phyloP scores from a whole-genome alignment of 2,797 vertebrate genomes.

The Gila robusta region DNA sequence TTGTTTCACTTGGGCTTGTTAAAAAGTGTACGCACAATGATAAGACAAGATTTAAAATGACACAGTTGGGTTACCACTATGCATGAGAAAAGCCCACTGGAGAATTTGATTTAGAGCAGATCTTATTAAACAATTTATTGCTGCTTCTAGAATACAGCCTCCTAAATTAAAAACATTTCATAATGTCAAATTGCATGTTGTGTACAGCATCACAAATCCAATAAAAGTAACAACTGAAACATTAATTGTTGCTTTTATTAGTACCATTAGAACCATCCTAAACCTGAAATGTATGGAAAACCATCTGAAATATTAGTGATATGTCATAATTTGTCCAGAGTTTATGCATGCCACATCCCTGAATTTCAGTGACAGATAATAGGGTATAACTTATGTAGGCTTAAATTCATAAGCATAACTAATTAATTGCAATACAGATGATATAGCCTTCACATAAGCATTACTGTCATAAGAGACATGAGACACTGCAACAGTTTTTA shows the following conservation, averaged over 20 bases:
- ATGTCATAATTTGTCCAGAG: not conserved
- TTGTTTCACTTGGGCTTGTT: not conserved
- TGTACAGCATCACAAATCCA: not conserved
- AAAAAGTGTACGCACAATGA: not conserved
- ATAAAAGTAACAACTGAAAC: constrained; percentile 13
- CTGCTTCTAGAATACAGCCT: not conserved
- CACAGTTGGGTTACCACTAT: not conserved
- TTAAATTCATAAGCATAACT: not conserved
- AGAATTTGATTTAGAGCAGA: constrained; percentile 7
- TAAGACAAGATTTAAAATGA: not conserved
- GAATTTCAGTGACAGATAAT: constrained; percentile 8
- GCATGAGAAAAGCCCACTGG: constrained; percentile 10
- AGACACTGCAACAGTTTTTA: not conserved
- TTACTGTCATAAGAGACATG: not conserved
- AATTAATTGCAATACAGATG: not conserved
- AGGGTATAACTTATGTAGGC: not conserved
- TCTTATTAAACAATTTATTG: constrained; percentile 6
- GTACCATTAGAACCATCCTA: not conserved
- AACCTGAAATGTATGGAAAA: not conserved
- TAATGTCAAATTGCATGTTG: not conserved
- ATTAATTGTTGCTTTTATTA: constrained; percentile 7
- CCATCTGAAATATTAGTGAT: not conserved
- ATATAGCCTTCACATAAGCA: constrained; percentile 6
- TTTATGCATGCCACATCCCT: not conserved
- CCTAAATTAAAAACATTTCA: constrained; percentile 19